Percentiles rank a stretch among this genome's conserved stretches.
Conservation (phyloP, 2,888 invertebrate genomes). For the Euspilapteryx auroguttella region DNA sequence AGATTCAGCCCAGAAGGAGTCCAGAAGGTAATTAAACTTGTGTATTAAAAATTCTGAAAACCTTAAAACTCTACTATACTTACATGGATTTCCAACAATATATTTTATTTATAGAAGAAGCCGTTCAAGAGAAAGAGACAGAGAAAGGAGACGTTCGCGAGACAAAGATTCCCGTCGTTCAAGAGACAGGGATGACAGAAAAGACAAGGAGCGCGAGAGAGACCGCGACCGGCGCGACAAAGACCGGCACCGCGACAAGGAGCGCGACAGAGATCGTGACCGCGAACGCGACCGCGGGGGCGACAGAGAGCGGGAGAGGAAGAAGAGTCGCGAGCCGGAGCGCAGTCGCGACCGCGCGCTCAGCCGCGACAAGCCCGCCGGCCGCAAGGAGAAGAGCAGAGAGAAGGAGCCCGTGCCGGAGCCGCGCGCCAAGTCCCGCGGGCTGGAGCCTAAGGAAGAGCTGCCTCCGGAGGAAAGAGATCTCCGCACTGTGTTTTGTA, state of each 20-base stretch:
- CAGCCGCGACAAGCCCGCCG: conserved; percentile 19
- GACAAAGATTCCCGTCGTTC: conserved; percentile 63
- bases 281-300: conserved; percentile 18
- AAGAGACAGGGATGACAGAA: conserved; percentile 50
- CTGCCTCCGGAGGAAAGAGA: conserved; percentile 96
- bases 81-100: too few species aligned
- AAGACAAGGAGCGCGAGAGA: conserved; percentile 15
- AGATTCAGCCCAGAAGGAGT: conserved; percentile 41
- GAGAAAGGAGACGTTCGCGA: conserved; percentile 30
- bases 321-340: conserved; percentile 29
- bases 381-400: conserved; percentile 31
- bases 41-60: background rate
- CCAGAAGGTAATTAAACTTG: conserved; percentile 27
- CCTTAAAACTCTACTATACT: too few species aligned
- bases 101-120: conserved; percentile 21
- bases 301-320: conserved; percentile 22
- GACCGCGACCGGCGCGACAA: conserved; percentile 18
- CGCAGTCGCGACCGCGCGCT: conserved; percentile 29
- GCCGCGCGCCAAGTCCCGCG: conserved; percentile 47
- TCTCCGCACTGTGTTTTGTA: conserved; percentile 97
- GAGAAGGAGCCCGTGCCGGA: conserved; percentile 25
- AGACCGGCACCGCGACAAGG: conserved; percentile 23
- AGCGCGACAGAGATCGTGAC: conserved; percentile 22
- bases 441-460: conserved; percentile 66
- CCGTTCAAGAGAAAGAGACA: conserved; percentile 33